Conservation (phyloP, 2,797 vertebrate genomes). For the Eidolon dupreanum region DNA sequence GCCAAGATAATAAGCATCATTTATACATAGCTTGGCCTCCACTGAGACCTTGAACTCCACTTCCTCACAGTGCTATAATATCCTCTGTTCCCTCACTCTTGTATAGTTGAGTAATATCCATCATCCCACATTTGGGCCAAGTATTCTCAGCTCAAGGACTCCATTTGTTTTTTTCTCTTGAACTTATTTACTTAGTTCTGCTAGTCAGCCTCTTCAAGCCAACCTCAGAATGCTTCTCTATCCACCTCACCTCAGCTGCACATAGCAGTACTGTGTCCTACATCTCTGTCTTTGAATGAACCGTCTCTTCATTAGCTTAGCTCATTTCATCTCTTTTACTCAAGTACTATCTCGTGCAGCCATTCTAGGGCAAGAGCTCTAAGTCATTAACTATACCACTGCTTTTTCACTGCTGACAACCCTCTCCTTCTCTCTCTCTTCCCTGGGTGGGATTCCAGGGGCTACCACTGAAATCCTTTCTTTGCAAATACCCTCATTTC, state of each 20-base stretch:
- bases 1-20: neutral
- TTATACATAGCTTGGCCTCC: neutral
- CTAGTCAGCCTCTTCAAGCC: neutral
- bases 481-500: neutral
- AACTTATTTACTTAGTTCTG: neutral
- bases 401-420: neutral
- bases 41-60: neutral
- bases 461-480: neutral
- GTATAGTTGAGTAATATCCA: neutral
- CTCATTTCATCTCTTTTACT: neutral
- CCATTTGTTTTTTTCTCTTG: neutral
- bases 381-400: neutral
- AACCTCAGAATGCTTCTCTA: neutral
- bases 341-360: neutral
- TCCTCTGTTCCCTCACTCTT: neutral
- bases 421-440: neutral
- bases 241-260: neutral
- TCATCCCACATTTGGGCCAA: neutral
- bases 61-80: neutral
- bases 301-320: neutral
- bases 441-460: neutral
- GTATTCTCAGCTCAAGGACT: neutral
- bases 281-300: neutral
- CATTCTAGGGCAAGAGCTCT: neutral
- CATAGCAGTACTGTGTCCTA: neutral